Percentiles rank a stretch among this genome's conserved stretches.
Evolutionary conservation across 1,140 invertebrate species (phyloP).

Genomic region (Drosophila trapezifrons): DNA sequence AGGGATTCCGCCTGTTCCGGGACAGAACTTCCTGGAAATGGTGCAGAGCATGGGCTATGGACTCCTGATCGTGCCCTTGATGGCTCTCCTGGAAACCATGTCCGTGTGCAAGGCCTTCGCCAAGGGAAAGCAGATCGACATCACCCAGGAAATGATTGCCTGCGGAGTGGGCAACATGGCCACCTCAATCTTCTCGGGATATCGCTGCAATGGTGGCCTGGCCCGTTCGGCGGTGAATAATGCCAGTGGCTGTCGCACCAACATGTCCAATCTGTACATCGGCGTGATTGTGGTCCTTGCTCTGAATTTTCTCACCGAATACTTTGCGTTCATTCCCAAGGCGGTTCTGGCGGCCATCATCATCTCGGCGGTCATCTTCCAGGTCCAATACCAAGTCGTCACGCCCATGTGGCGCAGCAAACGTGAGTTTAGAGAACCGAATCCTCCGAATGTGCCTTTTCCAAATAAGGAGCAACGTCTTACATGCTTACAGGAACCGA

Average conservation of each 20-base stretch:
- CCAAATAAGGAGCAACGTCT: background rate
- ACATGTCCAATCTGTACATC: conserved; percentile 90
- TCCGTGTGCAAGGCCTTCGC: conserved; percentile 92
- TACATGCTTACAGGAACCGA: conserved; percentile 89
- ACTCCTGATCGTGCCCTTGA: conserved; percentile 91
- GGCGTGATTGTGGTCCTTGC: conserved; percentile 90
- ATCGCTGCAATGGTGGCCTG: conserved; percentile 93
- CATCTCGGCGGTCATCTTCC: conserved; percentile 92
- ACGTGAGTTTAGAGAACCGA: conserved; percentile 85
- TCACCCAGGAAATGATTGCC: conserved; percentile 93
- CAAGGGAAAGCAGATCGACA: conserved; percentile 91
- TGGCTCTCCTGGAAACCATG: conserved; percentile 92
- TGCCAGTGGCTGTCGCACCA: conserved; percentile 94
- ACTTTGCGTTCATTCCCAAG: conserved; percentile 93
- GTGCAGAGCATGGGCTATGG: conserved; percentile 89
- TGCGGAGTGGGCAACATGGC: conserved; percentile 93
- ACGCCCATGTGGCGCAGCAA: conserved; percentile 92
- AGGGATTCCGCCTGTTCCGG: conserved; percentile 68
- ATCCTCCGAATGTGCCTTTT: background rate
- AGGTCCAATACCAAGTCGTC: conserved; percentile 92
- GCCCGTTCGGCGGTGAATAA: conserved; percentile 95
- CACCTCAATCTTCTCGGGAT: conserved; percentile 94
- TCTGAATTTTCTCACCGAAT: conserved; percentile 89
- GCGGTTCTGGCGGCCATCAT: conserved; percentile 92
- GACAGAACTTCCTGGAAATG: conserved; percentile 88